Conservation (phyloP, 2,113 vertebrate species). For the Boleophthalmus pectinirostris region DNA sequence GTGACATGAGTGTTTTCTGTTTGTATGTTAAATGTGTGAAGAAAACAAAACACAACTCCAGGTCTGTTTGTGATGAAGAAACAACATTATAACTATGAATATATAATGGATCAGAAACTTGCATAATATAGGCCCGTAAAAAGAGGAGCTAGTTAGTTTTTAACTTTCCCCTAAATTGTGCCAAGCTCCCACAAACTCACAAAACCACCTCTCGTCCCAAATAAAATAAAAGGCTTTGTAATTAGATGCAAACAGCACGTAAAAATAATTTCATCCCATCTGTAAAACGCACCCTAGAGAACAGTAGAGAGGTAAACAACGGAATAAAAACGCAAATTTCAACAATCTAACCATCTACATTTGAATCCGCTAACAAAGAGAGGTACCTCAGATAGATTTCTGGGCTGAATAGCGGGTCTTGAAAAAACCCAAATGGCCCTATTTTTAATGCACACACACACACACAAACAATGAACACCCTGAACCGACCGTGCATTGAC, state of each 20-base stretch:
- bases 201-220: not conserved
- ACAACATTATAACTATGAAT: too few species aligned
- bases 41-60: too few species aligned
- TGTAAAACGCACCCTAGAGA: too few species aligned
- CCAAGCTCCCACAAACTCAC: not conserved
- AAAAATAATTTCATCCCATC: not conserved
- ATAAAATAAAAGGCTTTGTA: not conserved
- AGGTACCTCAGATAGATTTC: not conserved
- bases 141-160: too few species aligned
- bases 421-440: slow-evolving; percentile 13
- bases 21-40: too few species aligned
- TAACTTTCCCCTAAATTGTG: not conserved
- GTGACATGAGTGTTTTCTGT: too few species aligned
- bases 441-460: not conserved
- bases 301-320: not conserved
- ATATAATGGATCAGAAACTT: too few species aligned
- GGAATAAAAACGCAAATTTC: not conserved
- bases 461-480: slow-evolving; percentile 2
- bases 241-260: not conserved
- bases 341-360: not conserved
- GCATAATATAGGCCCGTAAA: too few species aligned
- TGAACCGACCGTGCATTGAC: slow-evolving; percentile 31
- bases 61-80: too few species aligned
- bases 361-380: not conserved
- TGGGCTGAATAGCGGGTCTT: not conserved